Base-by-base conservation (phyloP, 1,140 invertebrate species). In the Heliothis virescens region DNA sequence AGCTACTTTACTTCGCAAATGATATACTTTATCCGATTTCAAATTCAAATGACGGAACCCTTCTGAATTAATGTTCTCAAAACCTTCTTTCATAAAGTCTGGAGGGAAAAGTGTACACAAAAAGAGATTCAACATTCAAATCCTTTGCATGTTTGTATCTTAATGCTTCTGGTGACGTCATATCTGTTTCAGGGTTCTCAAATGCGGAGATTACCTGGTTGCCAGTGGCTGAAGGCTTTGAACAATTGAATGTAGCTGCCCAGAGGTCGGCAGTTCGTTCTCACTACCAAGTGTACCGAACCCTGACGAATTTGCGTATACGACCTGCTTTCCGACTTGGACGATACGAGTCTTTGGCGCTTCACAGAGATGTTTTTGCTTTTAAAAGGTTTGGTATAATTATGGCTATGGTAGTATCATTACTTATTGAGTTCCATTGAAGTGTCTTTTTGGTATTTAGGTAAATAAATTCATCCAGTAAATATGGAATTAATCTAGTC, bases 181-280 rank as follows among this genome's bases (percentile, higher is more conserved):
- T 71, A 78, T 41, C 15, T 72, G 18, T 96, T 89, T 96, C 95
- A 96, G 96, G 96, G 59, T 97, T 97, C 80, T 96, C 95, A 2
- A 93, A 74, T 0, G 92, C 85, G 0, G 81, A 79, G 0, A 94
- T 89, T 16, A 95, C 96, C 1, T 97, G 96, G 96, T 83, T 97
- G 5, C 96, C 96, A 1, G 93, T 97, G 10, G 94, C 96, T 81
- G 90, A 95, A 1, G 96, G 96, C 65, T 97, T 95, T 81, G 91
- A 90, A 55, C 89, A 80, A 0, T 81, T 95, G 1, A 97, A 96
- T 86, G 94, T 96, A 11, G 90, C 83, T 5, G 82, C 47, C 18
- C 85, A 92, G 73, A 79, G 86, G 13, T 87, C 90, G 41, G 86
- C 91, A 4, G 88, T 89, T 1, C 83, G 91, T 1, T 92, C 91